phyloP scores from a whole-genome alignment of 2,113 vertebrate species.

The Ascaphus truei region DNA sequence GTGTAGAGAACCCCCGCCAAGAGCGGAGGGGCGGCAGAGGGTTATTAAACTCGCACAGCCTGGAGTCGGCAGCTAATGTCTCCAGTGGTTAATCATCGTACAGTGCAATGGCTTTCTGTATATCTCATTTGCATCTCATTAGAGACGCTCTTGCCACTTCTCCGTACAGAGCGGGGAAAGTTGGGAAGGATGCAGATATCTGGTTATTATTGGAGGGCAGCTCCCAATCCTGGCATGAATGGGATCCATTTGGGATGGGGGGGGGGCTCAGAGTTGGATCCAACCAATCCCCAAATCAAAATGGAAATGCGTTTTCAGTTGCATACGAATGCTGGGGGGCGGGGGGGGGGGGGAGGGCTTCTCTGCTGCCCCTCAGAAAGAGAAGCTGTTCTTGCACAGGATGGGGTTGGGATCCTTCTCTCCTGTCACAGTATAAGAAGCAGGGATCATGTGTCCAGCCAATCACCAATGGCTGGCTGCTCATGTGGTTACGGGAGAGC shows the following conservation, averaged over 20 bases:
- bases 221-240: not conserved
- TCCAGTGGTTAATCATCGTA: conserved; percentile 97
- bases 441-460: not conserved
- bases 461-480: not conserved
- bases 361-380: no score
- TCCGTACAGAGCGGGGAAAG: conserved; percentile 2
- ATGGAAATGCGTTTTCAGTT: no score
- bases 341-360: no score
- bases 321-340: no score
- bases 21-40: conserved; percentile 67
- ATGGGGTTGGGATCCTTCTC: not conserved
- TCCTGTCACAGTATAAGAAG: not conserved
- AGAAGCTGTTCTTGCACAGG: no score
- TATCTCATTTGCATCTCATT: conserved; percentile 99
- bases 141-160: conserved; percentile 53
- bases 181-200: conserved; percentile 2
- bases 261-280: not conserved
- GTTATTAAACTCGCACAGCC: conserved; percentile 64
- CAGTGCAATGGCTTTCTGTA: conserved; percentile 98
- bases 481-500: not conserved
- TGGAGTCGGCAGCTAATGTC: conserved; percentile 86
- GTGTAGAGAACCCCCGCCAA: conserved; percentile 60
- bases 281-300: not conserved
- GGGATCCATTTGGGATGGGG: no score
- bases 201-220: not conserved